These are phyloP conservation scores for Branchellion lobata DNA, from an alignment of 2,888 invertebrate genomes.

Conservation along the genomic window DNA sequence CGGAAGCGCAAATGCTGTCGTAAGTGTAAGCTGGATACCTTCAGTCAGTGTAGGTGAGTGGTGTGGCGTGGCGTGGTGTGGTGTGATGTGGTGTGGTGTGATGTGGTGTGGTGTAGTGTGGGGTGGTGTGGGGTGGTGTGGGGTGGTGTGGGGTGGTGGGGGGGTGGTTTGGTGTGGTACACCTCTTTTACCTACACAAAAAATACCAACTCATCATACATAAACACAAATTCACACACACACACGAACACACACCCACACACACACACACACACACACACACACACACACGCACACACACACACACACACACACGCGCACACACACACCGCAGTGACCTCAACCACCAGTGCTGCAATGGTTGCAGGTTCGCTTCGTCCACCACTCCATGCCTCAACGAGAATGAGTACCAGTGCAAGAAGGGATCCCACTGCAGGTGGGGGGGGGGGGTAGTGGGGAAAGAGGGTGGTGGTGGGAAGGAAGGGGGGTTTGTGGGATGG, in stretches of 20 bases:
- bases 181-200: no score
- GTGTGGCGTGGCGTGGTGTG: not conserved
- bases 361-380: slow-evolving; percentile 80
- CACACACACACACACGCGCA: no score
- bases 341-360: slow-evolving; percentile 88
- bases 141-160: not conserved
- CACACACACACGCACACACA: no score
- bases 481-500: not conserved
- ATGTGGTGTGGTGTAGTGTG: not conserved
- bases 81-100: not conserved
- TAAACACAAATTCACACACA: not conserved
- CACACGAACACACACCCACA: no score
- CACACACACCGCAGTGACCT: slow-evolving; percentile 73
- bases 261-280: not conserved
- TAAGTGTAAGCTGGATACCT: slow-evolving; percentile 82
- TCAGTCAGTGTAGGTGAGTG: slow-evolving; percentile 75
- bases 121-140: not conserved
- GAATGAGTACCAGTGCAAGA: slow-evolving; percentile 75
- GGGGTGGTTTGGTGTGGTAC: not conserved
- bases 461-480: no score
- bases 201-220: not conserved
- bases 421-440: slow-evolving; percentile 70
- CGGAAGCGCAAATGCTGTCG: slow-evolving; percentile 77
- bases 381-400: slow-evolving; percentile 65
- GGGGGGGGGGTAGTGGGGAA: slow-evolving; percentile 28